These are phyloP conservation scores for Morpho helenor DNA, from an alignment of 2,888 invertebrate species.

Conservation along the genomic window DNA sequence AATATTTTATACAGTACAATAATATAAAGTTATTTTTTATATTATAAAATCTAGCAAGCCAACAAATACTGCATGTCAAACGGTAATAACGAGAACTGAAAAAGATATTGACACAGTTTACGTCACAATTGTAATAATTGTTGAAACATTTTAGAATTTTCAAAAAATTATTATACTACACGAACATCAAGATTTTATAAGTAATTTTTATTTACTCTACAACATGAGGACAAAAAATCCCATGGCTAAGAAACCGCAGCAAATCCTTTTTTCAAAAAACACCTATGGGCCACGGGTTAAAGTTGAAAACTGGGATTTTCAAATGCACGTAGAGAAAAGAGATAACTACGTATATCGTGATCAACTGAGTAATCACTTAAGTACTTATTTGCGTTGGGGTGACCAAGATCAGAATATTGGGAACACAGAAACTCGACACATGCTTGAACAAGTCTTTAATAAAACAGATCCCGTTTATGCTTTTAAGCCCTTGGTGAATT, in stretches of 20 bases:
- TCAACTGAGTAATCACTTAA: slow-evolving; percentile 61
- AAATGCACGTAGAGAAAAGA: slow-evolving; percentile 58
- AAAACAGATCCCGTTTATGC: slow-evolving; percentile 63
- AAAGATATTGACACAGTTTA: too few relatives aligned
- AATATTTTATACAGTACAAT: too few relatives aligned
- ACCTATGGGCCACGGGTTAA: slow-evolving; percentile 57
- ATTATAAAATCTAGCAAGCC: too few relatives aligned
- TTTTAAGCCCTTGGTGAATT: slow-evolving; percentile 67
- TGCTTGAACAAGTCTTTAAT: slow-evolving; percentile 63
- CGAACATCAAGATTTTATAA: too few relatives aligned
- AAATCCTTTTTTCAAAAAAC: slow-evolving; percentile 69
- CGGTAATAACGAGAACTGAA: too few relatives aligned
- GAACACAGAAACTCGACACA: slow-evolving; percentile 66
- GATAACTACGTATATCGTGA: slow-evolving; percentile 74
- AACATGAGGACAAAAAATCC: slow-evolving; percentile 53
- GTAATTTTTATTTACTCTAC: not conserved
- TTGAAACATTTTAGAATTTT: too few relatives aligned
- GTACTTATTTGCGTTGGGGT: slow-evolving; percentile 70
- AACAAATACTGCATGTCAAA: too few relatives aligned
- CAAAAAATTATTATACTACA: too few relatives aligned
- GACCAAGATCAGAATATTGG: slow-evolving; percentile 52
- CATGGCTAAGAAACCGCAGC: slow-evolving; percentile 63
- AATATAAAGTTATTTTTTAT: too few relatives aligned
- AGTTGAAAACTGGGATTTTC: slow-evolving; percentile 67
- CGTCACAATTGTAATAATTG: too few relatives aligned